Conservation (phyloP, 2,113 vertebrate species). For the Dasyprocta punctata region DNA sequence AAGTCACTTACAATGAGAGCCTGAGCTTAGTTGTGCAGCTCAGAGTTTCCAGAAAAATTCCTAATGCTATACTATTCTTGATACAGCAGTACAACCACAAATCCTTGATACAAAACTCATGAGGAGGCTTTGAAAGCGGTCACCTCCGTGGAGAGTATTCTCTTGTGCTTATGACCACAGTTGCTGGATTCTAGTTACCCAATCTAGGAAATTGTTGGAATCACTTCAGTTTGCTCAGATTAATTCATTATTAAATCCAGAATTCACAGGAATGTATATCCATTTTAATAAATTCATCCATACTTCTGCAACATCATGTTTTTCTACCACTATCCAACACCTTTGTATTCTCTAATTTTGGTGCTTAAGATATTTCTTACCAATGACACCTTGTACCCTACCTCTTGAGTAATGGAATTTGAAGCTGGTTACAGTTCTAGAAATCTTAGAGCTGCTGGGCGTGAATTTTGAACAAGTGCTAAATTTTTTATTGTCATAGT, state of each 20-base stretch:
- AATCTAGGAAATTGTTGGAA: neutral
- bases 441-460: neutral
- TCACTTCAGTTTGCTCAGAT: neutral
- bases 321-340: neutral
- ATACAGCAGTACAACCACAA: neutral
- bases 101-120: neutral
- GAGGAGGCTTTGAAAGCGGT: neutral
- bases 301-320: neutral
- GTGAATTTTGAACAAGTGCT: neutral
- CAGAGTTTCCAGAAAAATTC: neutral
- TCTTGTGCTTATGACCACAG: neutral
- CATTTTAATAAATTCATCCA: neutral
- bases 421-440: neutral
- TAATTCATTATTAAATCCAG: neutral
- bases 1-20: neutral
- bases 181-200: neutral
- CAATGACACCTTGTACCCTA: neutral
- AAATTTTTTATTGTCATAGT: neutral
- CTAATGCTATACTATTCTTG: neutral
- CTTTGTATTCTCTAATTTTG: neutral
- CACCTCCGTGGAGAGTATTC: neutral
- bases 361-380: neutral
- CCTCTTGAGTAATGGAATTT: neutral
- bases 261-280: neutral
- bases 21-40: neutral